Conservation (phyloP, 2,113 vertebrate species). For the Leucoraja erinaceus region DNA sequence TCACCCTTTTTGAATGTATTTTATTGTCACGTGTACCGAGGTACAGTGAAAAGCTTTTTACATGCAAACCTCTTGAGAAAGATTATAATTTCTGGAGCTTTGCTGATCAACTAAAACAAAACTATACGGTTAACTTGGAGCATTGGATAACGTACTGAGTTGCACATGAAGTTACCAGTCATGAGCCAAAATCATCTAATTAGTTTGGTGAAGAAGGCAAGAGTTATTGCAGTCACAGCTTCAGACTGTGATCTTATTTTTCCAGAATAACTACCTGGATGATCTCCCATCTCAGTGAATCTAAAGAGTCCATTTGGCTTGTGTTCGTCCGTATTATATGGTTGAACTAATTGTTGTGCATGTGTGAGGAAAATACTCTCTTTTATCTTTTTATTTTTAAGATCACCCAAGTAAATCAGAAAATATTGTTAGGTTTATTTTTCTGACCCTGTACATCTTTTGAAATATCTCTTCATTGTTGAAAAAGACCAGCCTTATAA, state of each 20-base stretch:
- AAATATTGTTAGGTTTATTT: background rate
- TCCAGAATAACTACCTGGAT: background rate
- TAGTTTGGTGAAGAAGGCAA: background rate
- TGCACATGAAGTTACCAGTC: background rate
- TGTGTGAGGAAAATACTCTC: background rate
- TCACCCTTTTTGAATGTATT: too few relatives aligned
- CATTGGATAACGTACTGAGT: background rate
- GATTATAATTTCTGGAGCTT: background rate
- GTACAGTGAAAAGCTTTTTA: background rate
- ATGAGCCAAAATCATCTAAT: background rate
- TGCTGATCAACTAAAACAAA: background rate
- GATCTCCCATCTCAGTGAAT: background rate
- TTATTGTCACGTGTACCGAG: too few relatives aligned
- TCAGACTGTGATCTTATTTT: background rate
- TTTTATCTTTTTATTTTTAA: background rate
- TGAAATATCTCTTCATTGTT: background rate
- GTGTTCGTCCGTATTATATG: background rate
- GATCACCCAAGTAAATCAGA: background rate
- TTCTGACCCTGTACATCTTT: background rate
- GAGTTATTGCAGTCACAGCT: background rate
- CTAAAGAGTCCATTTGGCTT: background rate
- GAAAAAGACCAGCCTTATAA: background rate
- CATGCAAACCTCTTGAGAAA: background rate
- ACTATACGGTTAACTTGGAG: background rate
- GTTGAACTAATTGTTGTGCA: background rate